A percentile compares a stretch with the other conserved stretches of the same genome.
These are phyloP conservation scores for Eucera pruinosa DNA, from an alignment of 2,888 invertebrate species.

Conservation along the genomic window DNA sequence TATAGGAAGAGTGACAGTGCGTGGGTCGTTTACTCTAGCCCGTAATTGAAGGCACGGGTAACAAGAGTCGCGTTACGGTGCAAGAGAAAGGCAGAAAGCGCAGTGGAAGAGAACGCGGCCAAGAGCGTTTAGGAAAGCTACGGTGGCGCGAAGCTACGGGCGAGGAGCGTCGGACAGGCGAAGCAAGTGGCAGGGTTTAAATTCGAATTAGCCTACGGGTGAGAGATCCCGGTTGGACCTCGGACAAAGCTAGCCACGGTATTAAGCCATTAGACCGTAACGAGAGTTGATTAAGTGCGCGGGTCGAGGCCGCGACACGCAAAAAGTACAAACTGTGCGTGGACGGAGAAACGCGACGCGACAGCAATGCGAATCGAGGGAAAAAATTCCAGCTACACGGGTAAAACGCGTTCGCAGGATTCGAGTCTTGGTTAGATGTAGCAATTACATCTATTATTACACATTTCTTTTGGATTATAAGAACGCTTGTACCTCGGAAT, in stretches of 20 bases:
- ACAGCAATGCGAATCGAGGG: slow-evolving; percentile 13
- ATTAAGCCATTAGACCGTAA: slow-evolving; percentile 78
- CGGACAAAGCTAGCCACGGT: slow-evolving; percentile 76
- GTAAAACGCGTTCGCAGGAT: no score
- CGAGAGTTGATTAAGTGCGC: slow-evolving; percentile 77
- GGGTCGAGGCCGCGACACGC: slow-evolving; percentile 45
- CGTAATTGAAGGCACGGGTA: slow-evolving; percentile 43
- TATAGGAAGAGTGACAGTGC: no score
- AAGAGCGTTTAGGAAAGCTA: slow-evolving; percentile 58
- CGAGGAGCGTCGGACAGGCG: slow-evolving; percentile 57
- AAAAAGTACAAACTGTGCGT: slow-evolving; percentile 36
- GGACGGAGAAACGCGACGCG: not conserved
- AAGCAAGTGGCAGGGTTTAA: slow-evolving; percentile 70
- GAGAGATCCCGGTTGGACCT: slow-evolving; percentile 59
- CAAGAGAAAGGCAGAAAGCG: not conserved
- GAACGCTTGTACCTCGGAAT: no score
- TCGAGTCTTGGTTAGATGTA: no score
- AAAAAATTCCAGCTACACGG: no score
- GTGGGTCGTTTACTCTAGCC: no score
- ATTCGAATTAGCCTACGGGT: slow-evolving; percentile 74
- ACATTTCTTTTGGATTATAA: no score
- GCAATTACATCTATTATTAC: no score
- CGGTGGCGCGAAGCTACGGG: slow-evolving; percentile 40
- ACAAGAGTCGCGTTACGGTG: slow-evolving; percentile 50
- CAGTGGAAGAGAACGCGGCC: not conserved